A percentile compares a stretch with the other conserved stretches of the same genome.
phyloP scores from a whole-genome alignment of 2,888 invertebrate species.

The Venustoraphidia nigricollis region DNA sequence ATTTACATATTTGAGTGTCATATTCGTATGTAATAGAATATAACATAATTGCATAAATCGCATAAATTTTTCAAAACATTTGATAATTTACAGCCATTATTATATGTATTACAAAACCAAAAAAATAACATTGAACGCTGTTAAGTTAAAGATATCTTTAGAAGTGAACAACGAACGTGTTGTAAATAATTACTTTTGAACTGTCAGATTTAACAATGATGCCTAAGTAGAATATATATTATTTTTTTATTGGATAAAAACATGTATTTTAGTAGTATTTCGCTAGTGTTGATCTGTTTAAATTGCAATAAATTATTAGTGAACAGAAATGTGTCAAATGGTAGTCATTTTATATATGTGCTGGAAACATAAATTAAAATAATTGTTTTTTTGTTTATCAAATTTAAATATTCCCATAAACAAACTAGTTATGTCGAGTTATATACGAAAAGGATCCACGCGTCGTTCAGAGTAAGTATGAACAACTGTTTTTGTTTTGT shows the following conservation, averaged over 20 bases:
- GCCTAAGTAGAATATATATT: neutral
- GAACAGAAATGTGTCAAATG: conserved; percentile 17
- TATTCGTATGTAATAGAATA: neutral
- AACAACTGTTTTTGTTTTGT: conserved; percentile 7
- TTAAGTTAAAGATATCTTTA: no score
- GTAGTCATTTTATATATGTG: conserved; percentile 19
- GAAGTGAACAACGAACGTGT: no score
- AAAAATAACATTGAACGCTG: no score
- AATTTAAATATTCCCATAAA: no score
- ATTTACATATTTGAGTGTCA: neutral
- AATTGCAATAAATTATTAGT: neutral
- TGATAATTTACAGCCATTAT: no score
- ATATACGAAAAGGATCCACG: conserved; percentile 24
- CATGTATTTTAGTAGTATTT: neutral
- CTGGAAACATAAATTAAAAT: conserved; percentile 21
- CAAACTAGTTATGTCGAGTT: conserved; percentile 23
- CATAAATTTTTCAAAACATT: no score
- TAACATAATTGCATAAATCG: neutral
- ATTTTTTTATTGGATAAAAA: neutral
- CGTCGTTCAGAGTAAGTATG: conserved; percentile 30
- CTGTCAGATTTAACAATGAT: no score
- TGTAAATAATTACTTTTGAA: no score
- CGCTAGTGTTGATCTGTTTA: neutral
- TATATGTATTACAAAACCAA: no score
- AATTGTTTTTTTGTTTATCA: conserved; percentile 9